A percentile compares a stretch with the other conserved stretches of the same genome.
Evolutionary conservation across 1,140 invertebrate species (phyloP).

Genomic region (Eurytemora carolleeae): DNA sequence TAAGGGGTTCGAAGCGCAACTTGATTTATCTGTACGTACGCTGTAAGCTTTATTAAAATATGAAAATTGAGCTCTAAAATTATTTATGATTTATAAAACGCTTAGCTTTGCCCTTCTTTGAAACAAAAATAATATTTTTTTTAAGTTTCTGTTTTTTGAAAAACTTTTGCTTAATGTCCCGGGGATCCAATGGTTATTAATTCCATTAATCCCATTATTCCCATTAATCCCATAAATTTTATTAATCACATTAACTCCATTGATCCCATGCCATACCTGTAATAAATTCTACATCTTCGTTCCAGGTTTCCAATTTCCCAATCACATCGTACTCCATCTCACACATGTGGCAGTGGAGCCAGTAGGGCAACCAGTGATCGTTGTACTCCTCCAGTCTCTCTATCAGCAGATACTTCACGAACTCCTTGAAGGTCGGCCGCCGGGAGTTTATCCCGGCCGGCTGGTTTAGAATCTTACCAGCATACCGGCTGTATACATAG

Average conservation of each 20-base stretch:
- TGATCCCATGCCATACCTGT: conserved; percentile 14
- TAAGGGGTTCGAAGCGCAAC: no score
- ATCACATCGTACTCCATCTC: conserved; percentile 16
- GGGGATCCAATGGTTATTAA: not conserved
- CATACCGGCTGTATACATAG: conserved; percentile 15
- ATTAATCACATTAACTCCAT: conserved; percentile 1
- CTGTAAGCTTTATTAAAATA: no score
- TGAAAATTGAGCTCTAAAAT: no score
- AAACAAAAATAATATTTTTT: no score
- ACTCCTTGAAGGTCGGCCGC: conserved; percentile 15
- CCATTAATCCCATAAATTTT: not conserved
- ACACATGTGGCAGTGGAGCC: conserved; percentile 16
- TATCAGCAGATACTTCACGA: conserved; percentile 15
- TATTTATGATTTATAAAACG: no score
- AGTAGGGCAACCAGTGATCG: conserved; percentile 16
- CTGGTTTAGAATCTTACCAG: conserved; percentile 8
- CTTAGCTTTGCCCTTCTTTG: no score
- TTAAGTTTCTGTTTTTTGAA: not conserved
- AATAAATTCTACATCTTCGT: conserved; percentile 12
- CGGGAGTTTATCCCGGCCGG: not conserved
- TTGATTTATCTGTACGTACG: no score
- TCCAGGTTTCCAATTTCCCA: conserved; percentile 15
- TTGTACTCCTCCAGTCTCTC: conserved; percentile 13
- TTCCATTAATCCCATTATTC: not conserved
- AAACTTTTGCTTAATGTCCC: not conserved